Evolutionary conservation across 1,140 invertebrate genomes (phyloP), one percentile per base, ranked within the genome.

Genomic region (Drosophila sproati): DNA sequence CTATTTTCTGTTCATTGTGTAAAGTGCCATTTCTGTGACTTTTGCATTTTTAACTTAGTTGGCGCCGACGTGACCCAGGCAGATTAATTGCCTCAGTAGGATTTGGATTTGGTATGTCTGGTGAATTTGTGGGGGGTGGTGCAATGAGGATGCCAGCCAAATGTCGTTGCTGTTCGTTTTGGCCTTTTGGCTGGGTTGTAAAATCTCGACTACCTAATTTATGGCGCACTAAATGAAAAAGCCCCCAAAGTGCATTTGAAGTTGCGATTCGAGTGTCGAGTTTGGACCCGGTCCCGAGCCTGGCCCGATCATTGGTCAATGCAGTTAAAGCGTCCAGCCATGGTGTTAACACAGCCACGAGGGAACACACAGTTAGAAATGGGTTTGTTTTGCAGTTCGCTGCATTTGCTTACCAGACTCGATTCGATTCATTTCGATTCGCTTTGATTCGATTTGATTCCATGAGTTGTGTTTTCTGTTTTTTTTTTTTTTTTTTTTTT

Each of bases 181-280:
- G 37, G 47, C 32, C 37, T 32, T 68, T 69, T 47, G 76, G 67
- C 75, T 56, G 37, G 43, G 34, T 57, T 35, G 55, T 56, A 59
- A 72, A 80, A 80, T 75, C 48, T 64, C 76, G 32, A 51, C 62
- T 68, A 54, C 68, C 63, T 81, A 78, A 81, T 81, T 81, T 81
- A 81, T 81, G 77, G 68, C 41, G 32, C 77, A 81, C 78, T 76
- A 78, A 79, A 81, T 73, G 78, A 81, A 81, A 76, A 78, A 69
- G 75, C 68, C 68, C 78, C 78, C 68, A 78, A 72, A 76, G 78
- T 72, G 73, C 68, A 78, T 78, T 81, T 78, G 68, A 76, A 78
- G 78, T 74, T 78, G 48, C 69, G 62, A 61, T 35, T 77, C 74
- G 68, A 56, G 55, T 67, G 54, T n/a, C 39, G 39, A 43, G 41